These are phyloP conservation scores for Ameiurus melas DNA, from an alignment of 2,113 vertebrate species.

Conservation along the genomic window DNA sequence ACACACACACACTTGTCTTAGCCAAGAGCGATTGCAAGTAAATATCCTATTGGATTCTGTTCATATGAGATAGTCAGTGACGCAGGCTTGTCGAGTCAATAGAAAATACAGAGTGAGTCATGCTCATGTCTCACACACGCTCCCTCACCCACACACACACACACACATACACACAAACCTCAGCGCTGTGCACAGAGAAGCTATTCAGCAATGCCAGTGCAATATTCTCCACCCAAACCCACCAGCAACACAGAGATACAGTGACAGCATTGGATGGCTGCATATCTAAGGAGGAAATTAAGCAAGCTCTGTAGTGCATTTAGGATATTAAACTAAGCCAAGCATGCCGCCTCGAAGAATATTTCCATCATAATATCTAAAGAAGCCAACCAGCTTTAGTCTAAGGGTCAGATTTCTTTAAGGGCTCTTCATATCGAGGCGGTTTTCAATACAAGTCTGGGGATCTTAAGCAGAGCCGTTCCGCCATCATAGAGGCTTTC, in stretches of 20 bases:
- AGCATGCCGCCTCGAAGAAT: slow-evolving; percentile 44
- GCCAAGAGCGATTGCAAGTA: slow-evolving; percentile 25
- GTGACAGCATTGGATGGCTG: slow-evolving; percentile 40
- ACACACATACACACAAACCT: slow-evolving; percentile 6
- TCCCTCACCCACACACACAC: background rate
- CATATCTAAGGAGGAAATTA: slow-evolving; percentile 54
- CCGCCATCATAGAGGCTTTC: background rate
- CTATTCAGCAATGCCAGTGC: slow-evolving; percentile 39
- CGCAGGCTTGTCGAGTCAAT: slow-evolving; percentile 49
- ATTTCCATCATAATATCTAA: slow-evolving; percentile 41
- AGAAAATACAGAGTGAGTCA: slow-evolving; percentile 48
- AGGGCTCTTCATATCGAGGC: slow-evolving; percentile 33
- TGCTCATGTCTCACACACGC: slow-evolving; percentile 33
- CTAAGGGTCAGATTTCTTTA: slow-evolving; percentile 36
- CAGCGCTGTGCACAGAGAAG: slow-evolving; percentile 28
- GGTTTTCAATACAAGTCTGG: slow-evolving; percentile 25
- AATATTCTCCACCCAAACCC: slow-evolving; percentile 44
- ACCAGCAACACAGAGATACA: slow-evolving; percentile 47
- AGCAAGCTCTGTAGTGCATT: slow-evolving; percentile 35
- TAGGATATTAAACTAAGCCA: slow-evolving; percentile 55
- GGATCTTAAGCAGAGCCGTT: slow-evolving; percentile 10
- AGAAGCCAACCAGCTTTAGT: slow-evolving; percentile 23
- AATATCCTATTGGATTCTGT: slow-evolving; percentile 35
- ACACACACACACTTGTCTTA: slow-evolving; percentile 8
- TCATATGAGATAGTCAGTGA: slow-evolving; percentile 39